Evolutionary conservation across 2,888 invertebrate genomes (phyloP).

Genomic region (Apodemia hepburni): DNA sequence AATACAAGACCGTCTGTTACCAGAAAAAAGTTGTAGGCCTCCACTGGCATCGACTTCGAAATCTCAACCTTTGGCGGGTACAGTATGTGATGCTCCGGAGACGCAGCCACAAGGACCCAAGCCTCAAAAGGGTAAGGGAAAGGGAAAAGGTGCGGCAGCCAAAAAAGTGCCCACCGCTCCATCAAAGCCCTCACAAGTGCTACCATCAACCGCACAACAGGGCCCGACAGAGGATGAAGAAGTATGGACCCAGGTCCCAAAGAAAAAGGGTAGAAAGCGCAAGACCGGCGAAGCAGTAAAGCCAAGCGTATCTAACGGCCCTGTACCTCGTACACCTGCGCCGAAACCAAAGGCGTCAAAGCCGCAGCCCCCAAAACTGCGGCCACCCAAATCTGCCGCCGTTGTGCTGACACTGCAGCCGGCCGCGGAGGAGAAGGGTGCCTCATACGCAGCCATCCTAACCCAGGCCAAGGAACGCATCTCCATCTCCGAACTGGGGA

Average conservation of each 20-base stretch:
- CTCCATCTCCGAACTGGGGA: constrained; percentile 15
- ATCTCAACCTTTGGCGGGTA: not conserved
- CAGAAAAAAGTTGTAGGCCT: not conserved
- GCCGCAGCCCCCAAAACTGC: too few relatives aligned
- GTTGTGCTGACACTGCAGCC: not conserved
- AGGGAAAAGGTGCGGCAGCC: not conserved
- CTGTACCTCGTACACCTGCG: too few relatives aligned
- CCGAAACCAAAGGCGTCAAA: too few relatives aligned
- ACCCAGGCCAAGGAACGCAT: constrained; percentile 11
- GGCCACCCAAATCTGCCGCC: too few relatives aligned
- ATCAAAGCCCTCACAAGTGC: not conserved
- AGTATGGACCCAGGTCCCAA: not conserved
- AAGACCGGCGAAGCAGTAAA: too few relatives aligned
- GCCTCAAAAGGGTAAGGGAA: too few relatives aligned
- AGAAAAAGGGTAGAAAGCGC: not conserved
- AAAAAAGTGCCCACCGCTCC: not conserved
- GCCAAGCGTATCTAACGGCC: too few relatives aligned
- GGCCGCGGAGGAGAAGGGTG: constrained; percentile 17
- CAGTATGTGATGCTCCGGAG: too few relatives aligned
- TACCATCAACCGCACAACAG: not conserved
- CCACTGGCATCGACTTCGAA: not conserved
- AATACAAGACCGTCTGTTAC: not conserved
- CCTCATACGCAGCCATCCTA: constrained; percentile 16
- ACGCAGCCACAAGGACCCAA: too few relatives aligned
- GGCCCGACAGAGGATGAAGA: not conserved